These are phyloP conservation scores for Atherix ibis DNA, from an alignment of 2,888 invertebrate genomes.

Conservation along the genomic window DNA sequence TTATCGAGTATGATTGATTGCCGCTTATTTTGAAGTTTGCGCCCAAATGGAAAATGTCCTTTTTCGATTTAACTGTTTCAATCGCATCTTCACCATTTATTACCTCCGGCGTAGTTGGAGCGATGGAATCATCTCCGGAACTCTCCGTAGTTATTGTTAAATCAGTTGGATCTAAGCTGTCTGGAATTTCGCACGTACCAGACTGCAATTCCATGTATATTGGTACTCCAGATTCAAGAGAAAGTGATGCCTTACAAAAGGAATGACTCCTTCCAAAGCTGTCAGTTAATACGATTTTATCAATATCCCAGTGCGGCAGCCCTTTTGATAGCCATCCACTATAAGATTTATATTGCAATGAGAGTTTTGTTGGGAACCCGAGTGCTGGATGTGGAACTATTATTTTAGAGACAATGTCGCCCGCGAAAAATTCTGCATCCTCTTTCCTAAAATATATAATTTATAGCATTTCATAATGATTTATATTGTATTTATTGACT, in stretches of 20 bases:
- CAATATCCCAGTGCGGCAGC: slow-evolving; percentile 59
- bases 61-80: slow-evolving; percentile 26
- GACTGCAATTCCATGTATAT: slow-evolving; percentile 57
- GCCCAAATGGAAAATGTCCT: slow-evolving; percentile 31
- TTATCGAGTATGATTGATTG: slow-evolving; percentile 18
- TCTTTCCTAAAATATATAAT: slow-evolving; percentile 47
- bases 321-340: slow-evolving; percentile 83
- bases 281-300: slow-evolving; percentile 68
- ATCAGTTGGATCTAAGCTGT: slow-evolving; percentile 31
- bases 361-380: slow-evolving; percentile 52
- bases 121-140: slow-evolving; percentile 26
- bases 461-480: not conserved
- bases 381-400: slow-evolving; percentile 80
- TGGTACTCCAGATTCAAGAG: slow-evolving; percentile 55
- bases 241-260: slow-evolving; percentile 59
- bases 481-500: too few relatives aligned
- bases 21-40: slow-evolving; percentile 25
- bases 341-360: slow-evolving; percentile 73
- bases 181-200: slow-evolving; percentile 58
- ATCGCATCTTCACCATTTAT: slow-evolving; percentile 17
- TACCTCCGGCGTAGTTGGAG: slow-evolving; percentile 17
- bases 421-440: slow-evolving; percentile 55
- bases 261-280: slow-evolving; percentile 75
- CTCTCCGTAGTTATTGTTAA: slow-evolving; percentile 10
- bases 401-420: slow-evolving; percentile 61